Evolutionary conservation across 2,888 invertebrate genomes (phyloP).

Genomic region (Cyclophora albipunctata): DNA sequence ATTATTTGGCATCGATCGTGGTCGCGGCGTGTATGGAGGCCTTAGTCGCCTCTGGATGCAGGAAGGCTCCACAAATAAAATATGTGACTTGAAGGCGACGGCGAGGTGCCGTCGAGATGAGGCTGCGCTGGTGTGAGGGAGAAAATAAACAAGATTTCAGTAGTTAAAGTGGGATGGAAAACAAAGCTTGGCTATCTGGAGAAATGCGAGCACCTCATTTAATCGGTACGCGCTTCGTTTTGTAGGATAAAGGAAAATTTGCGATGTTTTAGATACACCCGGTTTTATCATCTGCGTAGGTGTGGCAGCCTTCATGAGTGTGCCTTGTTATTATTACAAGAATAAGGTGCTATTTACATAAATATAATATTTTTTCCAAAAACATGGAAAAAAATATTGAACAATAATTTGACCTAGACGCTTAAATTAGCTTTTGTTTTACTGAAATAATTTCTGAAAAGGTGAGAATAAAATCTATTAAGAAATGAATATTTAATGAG

Average conservation of each 20-base stretch:
- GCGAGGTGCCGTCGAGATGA: conserved; percentile 69
- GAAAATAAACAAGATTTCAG: conserved; percentile 24
- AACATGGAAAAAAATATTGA: no score
- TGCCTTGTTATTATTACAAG: no score
- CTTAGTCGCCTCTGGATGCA: conserved; percentile 66
- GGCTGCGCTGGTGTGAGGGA: conserved; percentile 54
- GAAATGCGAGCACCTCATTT: conserved; percentile 75
- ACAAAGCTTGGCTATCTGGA: conserved; percentile 63
- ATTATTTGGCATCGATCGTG: conserved; percentile 23
- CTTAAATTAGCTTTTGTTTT: no score
- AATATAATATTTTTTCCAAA: no score
- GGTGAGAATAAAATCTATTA: no score
- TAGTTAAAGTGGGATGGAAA: conserved; percentile 36
- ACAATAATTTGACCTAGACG: no score
- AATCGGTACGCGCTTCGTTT: conserved; percentile 73
- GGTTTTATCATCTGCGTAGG: conserved; percentile 27
- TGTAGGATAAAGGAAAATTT: conserved; percentile 66
- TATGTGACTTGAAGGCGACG: conserved; percentile 74
- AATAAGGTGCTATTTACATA: no score
- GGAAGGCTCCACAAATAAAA: conserved; percentile 74
- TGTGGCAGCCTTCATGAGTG: neutral
- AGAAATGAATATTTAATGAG: conserved; percentile 1
- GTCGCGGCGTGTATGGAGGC: conserved; percentile 50
- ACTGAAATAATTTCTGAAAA: no score
- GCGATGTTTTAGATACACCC: conserved; percentile 47